Conservation (phyloP, 2,797 vertebrate species). For the Channallabes apus region DNA sequence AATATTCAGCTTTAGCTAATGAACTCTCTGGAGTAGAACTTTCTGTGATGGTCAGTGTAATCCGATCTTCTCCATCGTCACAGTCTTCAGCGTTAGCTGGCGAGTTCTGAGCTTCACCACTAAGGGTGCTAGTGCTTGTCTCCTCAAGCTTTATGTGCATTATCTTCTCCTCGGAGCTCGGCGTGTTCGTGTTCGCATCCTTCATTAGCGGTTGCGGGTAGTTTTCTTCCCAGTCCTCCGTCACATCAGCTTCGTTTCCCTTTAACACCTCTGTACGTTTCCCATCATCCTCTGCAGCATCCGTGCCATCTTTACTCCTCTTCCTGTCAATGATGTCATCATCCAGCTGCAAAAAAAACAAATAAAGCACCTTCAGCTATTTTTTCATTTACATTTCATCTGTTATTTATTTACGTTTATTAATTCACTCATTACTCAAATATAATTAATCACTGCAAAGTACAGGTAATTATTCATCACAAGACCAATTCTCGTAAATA, state of each 20-base stretch:
- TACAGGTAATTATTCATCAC: background rate
- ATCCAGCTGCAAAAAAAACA: background rate
- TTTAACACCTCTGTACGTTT: background rate
- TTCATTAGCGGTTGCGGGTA: background rate
- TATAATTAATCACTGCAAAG: background rate
- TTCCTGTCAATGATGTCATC: conserved; percentile 6
- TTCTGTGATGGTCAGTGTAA: background rate
- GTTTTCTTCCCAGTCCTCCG: background rate
- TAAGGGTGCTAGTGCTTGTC: too few relatives aligned
- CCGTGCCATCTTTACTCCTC: background rate
- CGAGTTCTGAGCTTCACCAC: background rate
- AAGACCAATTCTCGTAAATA: background rate
- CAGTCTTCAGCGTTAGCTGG: background rate
- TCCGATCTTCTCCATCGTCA: background rate
- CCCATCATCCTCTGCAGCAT: conserved; percentile 13
- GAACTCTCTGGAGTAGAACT: background rate
- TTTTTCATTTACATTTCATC: too few relatives aligned
- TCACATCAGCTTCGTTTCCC: background rate
- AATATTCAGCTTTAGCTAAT: background rate
- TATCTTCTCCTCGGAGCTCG: background rate
- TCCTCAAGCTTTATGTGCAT: background rate
- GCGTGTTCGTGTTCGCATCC: background rate
- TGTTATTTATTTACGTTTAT: too few relatives aligned
- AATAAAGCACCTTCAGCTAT: background rate
- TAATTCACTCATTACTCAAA: too few relatives aligned